Conservation (phyloP, 2,113 vertebrate genomes). For the Eulacestoma nigropectus region DNA sequence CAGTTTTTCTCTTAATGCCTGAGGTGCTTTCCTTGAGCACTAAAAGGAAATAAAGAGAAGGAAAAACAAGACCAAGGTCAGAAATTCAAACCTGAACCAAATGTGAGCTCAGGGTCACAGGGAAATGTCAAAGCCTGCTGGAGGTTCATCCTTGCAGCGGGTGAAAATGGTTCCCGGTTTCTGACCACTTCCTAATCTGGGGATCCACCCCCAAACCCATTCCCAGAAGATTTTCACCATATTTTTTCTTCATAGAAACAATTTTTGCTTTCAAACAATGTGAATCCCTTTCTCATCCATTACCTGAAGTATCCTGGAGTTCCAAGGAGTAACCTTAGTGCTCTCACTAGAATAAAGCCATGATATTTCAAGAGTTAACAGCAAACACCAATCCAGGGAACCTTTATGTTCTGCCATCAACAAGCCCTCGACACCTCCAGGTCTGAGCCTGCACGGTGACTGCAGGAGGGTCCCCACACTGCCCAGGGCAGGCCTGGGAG, state of each 20-base stretch:
- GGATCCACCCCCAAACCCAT: neutral
- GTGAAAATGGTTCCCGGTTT: neutral
- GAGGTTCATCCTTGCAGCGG: neutral
- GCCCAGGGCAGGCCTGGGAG: neutral
- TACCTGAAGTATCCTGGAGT: neutral
- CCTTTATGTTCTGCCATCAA: neutral
- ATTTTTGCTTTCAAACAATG: neutral
- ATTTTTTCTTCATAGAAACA: neutral
- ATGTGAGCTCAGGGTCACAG: neutral
- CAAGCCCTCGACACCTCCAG: rapidly evolving
- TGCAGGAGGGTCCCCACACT: neutral
- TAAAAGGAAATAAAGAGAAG: neutral
- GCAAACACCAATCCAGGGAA: neutral
- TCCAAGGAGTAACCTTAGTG: neutral
- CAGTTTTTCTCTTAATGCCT: neutral
- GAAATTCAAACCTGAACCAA: neutral
- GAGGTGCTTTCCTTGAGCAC: neutral
- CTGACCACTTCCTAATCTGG: neutral
- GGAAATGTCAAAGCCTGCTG: neutral
- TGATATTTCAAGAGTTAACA: neutral
- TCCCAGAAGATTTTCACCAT: neutral
- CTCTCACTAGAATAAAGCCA: neutral
- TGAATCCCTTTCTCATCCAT: neutral
- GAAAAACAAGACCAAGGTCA: neutral
- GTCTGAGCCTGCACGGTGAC: rapidly evolving